phyloP scores from a whole-genome alignment of 2,888 invertebrate species.

The Phlogophora meticulosa region DNA sequence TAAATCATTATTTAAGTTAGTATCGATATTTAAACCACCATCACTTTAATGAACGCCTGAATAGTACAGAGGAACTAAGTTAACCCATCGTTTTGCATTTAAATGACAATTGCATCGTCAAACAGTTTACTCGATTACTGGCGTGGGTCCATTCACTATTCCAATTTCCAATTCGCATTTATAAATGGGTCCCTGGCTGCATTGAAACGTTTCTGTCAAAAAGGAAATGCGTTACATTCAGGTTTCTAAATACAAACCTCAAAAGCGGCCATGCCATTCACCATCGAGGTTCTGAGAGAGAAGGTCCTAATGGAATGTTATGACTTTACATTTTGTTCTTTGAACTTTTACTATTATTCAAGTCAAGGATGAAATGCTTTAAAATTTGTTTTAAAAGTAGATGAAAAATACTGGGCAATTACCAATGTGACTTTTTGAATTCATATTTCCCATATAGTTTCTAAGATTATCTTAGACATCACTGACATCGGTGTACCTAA shows the following conservation, averaged over 20 bases:
- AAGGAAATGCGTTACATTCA: not conserved
- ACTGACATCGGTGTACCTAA: too few relatives aligned
- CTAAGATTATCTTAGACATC: too few relatives aligned
- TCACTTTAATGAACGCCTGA: constrained; percentile 26
- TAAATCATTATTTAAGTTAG: not conserved
- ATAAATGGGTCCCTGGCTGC: constrained; percentile 25
- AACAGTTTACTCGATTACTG: constrained; percentile 54
- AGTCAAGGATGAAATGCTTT: too few relatives aligned
- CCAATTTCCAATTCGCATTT: constrained; percentile 48
- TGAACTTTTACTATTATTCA: too few relatives aligned
- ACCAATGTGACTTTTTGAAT: too few relatives aligned
- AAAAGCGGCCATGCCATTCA: not conserved
- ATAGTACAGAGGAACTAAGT: constrained; percentile 43
- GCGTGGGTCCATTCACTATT: constrained; percentile 46
- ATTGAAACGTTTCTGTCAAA: constrained; percentile 3
- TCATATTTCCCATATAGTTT: too few relatives aligned
- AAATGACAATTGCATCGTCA: constrained; percentile 58
- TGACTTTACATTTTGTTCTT: too few relatives aligned
- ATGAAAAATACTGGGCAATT: too few relatives aligned
- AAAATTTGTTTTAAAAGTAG: too few relatives aligned
- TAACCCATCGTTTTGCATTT: constrained; percentile 53
- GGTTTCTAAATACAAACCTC: not conserved
- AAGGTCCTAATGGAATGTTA: not conserved
- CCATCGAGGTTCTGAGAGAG: too few relatives aligned
- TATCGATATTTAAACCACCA: not conserved